Percentiles rank a stretch among this genome's conserved stretches.
These are phyloP conservation scores for Syngnathoides biaculeatus DNA, from an alignment of 2,113 vertebrate genomes.

Conservation along the genomic window DNA sequence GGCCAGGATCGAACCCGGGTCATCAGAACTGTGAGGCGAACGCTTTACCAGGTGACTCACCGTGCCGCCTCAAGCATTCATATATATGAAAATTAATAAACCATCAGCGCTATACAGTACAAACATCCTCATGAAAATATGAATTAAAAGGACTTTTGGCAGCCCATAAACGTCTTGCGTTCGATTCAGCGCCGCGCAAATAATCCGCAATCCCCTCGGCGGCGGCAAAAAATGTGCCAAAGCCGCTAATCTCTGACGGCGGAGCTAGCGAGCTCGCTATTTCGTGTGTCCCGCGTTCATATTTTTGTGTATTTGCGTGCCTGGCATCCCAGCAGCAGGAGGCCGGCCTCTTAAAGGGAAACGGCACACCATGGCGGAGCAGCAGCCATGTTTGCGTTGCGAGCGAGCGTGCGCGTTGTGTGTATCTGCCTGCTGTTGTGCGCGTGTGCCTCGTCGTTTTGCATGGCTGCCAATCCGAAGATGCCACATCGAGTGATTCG, in stretches of 20 bases:
- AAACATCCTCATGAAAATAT: neutral
- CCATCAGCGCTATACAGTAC: neutral
- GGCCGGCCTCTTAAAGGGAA: constrained; percentile 51
- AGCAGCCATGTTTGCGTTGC: constrained; percentile 29
- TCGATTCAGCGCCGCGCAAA: neutral
- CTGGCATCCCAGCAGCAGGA: constrained; percentile 41
- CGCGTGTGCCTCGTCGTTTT: neutral
- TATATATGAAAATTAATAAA: neutral
- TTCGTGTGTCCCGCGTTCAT: constrained; percentile 2
- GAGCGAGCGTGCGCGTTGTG: constrained; percentile 24
- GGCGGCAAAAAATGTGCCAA: neutral
- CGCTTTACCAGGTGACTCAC: too few species aligned
- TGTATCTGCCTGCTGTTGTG: constrained; percentile 34
- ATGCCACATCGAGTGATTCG: too few species aligned
- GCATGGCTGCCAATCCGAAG: too few species aligned
- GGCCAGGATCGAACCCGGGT: too few species aligned
- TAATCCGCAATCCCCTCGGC: neutral
- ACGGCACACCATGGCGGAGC: constrained; percentile 45
- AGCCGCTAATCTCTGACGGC: neutral
- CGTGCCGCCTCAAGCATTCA: too few species aligned
- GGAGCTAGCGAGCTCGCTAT: neutral
- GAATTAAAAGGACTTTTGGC: neutral
- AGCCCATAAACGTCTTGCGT: neutral
- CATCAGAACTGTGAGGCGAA: too few species aligned
- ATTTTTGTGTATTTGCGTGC: constrained; percentile 10